Evolutionary conservation across 2,888 invertebrate genomes (phyloP).

Genomic region (Panopea generosa): DNA sequence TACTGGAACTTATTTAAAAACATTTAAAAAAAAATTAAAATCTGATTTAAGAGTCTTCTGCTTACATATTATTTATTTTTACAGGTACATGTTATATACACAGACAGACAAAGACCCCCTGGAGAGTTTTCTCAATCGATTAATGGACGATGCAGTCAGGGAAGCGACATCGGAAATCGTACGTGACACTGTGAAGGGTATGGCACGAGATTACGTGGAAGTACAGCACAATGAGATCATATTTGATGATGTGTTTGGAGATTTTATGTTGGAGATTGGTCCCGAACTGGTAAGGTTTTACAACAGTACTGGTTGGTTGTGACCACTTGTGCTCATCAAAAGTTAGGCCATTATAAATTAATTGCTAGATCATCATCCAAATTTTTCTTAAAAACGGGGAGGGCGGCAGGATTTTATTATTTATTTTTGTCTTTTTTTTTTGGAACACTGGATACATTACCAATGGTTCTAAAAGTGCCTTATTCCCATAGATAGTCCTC

Average conservation of each 20-base stretch:
- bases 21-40: too few relatives aligned
- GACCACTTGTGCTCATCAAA: background rate
- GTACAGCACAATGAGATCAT: constrained; percentile 61
- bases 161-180: constrained; percentile 65
- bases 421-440: too few relatives aligned
- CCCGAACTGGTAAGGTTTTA: constrained; percentile 22
- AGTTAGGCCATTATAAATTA: too few relatives aligned
- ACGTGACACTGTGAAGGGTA: constrained; percentile 66
- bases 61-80: too few relatives aligned
- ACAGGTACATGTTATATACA: constrained; percentile 70
- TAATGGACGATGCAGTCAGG: constrained; percentile 71
- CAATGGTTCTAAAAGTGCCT: too few relatives aligned
- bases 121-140: constrained; percentile 69
- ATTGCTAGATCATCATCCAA: too few relatives aligned
- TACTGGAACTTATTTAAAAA: too few relatives aligned
- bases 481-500: too few relatives aligned
- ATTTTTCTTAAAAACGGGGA: too few relatives aligned
- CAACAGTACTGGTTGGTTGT: constrained; percentile 1
- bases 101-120: constrained; percentile 64
- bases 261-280: constrained; percentile 70
- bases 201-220: constrained; percentile 70
- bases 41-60: background rate
- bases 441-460: too few relatives aligned
- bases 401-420: too few relatives aligned
- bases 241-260: constrained; percentile 65